Conservation (phyloP, 2,888 invertebrate genomes). For the Corbicula japonica region DNA sequence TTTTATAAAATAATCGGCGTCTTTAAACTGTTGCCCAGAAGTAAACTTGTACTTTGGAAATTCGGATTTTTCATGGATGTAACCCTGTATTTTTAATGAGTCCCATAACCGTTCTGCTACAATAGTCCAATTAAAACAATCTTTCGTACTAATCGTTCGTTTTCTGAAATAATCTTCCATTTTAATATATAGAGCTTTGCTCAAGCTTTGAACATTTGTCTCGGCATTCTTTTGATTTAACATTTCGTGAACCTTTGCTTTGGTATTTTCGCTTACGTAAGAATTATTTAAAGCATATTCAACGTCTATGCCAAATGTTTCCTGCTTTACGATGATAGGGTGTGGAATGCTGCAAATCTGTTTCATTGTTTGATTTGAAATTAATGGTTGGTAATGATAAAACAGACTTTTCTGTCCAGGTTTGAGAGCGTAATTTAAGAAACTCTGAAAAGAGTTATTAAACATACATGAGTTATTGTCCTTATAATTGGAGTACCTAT, state of each 20-base stretch:
- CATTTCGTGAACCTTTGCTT: background rate
- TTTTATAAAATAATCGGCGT: background rate
- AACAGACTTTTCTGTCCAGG: too few species aligned
- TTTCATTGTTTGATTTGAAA: background rate
- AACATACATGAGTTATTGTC: background rate
- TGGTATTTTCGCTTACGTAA: background rate
- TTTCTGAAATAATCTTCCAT: background rate
- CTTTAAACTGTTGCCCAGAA: background rate
- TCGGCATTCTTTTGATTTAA: background rate
- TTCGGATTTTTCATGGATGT: background rate
- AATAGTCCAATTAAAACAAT: background rate
- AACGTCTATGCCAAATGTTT: background rate
- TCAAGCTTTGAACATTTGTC: background rate
- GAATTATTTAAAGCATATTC: background rate
- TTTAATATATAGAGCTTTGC: background rate
- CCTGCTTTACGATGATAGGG: conserved; percentile 1
- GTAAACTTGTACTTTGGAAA: background rate
- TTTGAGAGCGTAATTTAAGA: background rate
- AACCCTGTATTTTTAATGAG: conserved; percentile 8
- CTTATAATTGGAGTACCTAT: too few species aligned
- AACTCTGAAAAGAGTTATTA: background rate
- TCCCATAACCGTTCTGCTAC: background rate
- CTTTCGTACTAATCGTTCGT: background rate
- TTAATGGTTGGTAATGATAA: background rate
- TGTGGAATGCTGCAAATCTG: background rate